Conservation (phyloP, 1,140 invertebrate species). For the Chrysoperla carnea region DNA sequence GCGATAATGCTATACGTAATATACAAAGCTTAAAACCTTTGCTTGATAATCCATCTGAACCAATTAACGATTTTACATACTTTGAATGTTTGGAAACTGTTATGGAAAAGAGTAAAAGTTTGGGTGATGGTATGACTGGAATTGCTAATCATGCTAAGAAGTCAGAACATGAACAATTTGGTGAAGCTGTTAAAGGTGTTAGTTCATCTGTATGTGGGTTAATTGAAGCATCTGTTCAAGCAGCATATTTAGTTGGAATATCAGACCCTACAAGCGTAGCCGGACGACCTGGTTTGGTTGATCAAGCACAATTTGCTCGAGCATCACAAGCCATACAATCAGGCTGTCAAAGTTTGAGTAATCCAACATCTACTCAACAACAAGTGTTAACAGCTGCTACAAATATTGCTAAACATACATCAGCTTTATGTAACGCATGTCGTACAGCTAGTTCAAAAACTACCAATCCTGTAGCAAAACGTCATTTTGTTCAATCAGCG, state of each 20-base stretch:
- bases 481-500: slow-evolving; percentile 94
- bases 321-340: slow-evolving; percentile 77
- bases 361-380: slow-evolving; percentile 60
- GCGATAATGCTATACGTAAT: slow-evolving; percentile 87
- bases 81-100: slow-evolving; percentile 89
- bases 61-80: slow-evolving; percentile 76
- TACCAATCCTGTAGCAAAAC: slow-evolving; percentile 80
- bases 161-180: slow-evolving; percentile 73
- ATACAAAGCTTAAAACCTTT: slow-evolving; percentile 72
- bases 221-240: slow-evolving; percentile 85
- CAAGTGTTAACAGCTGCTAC: slow-evolving; percentile 84
- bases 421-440: slow-evolving; percentile 87
- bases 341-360: slow-evolving; percentile 67
- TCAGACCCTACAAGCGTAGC: slow-evolving; percentile 81
- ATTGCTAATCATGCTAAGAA: slow-evolving; percentile 85
- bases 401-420: slow-evolving; percentile 91
- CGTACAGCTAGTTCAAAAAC: slow-evolving; percentile 82
- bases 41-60: slow-evolving; percentile 73
- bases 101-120: slow-evolving; percentile 79
- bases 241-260: slow-evolving; percentile 85
- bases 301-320: slow-evolving; percentile 75
- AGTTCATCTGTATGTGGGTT: slow-evolving; percentile 78
- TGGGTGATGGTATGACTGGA: slow-evolving; percentile 83
- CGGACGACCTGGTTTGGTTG: slow-evolving; percentile 79
- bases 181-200: slow-evolving; percentile 67